Conservation (phyloP, 2,888 invertebrate species). For the Furcula furcula region DNA sequence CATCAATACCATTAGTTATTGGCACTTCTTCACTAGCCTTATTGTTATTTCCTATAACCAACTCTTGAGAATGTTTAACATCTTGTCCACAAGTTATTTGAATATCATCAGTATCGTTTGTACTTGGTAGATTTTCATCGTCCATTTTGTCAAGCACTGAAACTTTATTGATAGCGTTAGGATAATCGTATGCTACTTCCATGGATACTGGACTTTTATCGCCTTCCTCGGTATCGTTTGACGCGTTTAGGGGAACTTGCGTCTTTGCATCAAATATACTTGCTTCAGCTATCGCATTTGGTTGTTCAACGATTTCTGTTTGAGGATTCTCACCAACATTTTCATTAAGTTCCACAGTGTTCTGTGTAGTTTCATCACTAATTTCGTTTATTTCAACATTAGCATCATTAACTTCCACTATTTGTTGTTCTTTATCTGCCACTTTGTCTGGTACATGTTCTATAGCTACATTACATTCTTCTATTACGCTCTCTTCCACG, state of each 20-base stretch:
- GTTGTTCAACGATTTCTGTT: neutral
- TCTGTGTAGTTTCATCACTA: neutral
- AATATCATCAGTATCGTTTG: conserved; percentile 67
- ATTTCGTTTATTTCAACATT: conserved; percentile 1
- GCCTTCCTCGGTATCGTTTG: conserved; percentile 42
- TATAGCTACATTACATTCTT: conserved; percentile 14
- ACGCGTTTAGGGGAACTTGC: conserved; percentile 44
- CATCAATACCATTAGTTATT: conserved; percentile 44
- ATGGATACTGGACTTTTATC: conserved; percentile 47
- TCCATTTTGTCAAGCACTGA: conserved; percentile 53
- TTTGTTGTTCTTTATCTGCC: neutral
- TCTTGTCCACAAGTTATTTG: conserved; percentile 69
- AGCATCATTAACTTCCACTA: conserved; percentile 7
- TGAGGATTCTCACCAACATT: conserved; percentile 5
- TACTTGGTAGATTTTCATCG: conserved; percentile 61
- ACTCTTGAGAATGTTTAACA: conserved; percentile 48
- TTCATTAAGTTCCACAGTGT: neutral
- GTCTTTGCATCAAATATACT: conserved; percentile 49
- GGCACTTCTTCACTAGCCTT: conserved; percentile 21
- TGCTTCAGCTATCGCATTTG: neutral
- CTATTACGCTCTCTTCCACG: conserved; percentile 22
- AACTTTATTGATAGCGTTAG: conserved; percentile 41
- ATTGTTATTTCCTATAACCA: conserved; percentile 17
- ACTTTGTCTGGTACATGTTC: conserved; percentile 1
- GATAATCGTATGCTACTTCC: conserved; percentile 59